A percentile compares a stretch with the other conserved stretches of the same genome.
These are phyloP conservation scores for Metallyticus violacea DNA, from an alignment of 2,888 invertebrate species.

Conservation along the genomic window DNA sequence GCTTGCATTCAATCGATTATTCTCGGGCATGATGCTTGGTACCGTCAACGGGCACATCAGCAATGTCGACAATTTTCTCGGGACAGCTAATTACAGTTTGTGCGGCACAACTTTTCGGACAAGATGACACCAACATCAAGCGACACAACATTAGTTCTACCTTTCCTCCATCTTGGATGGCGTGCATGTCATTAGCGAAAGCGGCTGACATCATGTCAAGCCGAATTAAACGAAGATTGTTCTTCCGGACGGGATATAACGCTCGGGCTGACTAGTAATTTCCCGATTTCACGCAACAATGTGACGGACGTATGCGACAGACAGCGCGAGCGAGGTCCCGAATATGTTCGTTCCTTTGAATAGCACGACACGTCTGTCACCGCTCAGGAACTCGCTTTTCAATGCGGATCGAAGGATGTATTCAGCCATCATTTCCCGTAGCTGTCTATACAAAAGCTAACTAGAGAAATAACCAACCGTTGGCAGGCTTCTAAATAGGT, in stretches of 20 bases:
- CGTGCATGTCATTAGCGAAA: background rate
- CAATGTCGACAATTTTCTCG: background rate
- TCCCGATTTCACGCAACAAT: slow-evolving; percentile 10
- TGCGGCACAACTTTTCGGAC: background rate
- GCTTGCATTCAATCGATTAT: too few species aligned
- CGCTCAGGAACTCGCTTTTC: background rate
- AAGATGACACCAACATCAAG: background rate
- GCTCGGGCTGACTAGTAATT: background rate
- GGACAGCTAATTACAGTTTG: background rate
- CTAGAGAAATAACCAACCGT: too few species aligned
- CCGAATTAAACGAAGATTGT: background rate
- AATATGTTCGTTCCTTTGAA: background rate
- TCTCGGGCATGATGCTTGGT: background rate
- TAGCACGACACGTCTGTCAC: background rate
- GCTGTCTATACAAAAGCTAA: background rate
- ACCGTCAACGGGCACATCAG: background rate
- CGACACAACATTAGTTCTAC: too few species aligned
- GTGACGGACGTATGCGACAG: background rate
- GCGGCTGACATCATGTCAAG: background rate
- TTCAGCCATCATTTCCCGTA: background rate
- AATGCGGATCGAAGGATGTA: background rate
- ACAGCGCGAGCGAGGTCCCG: too few species aligned
- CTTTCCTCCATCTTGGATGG: background rate
- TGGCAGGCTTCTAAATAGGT: too few species aligned
- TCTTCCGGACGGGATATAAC: background rate